Evolutionary conservation across 2,888 invertebrate species (phyloP), one percentile per base, ranked within the genome.

Genomic region (Watsonalla binaria): DNA sequence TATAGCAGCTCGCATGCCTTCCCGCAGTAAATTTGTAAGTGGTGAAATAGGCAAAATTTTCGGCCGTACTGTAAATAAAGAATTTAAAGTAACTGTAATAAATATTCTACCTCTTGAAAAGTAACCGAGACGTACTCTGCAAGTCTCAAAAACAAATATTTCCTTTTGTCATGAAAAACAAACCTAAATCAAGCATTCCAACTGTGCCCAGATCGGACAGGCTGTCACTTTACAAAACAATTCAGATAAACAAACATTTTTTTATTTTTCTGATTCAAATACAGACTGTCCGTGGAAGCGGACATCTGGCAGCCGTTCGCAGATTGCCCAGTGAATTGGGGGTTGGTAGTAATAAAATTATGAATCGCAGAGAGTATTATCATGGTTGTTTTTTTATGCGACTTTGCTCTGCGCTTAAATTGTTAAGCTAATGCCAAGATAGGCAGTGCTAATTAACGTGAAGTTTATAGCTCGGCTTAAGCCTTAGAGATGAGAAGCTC

Each of bases 1-100:
- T 78, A 97, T 96, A 58, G 96, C 96, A 39, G 96, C 96, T 66
- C 97, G 92, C 94, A 97, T 95, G 55, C 96, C 96, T 88, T 96
- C 96, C 46, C 95, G 91, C 59, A 96, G 89, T 78, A 96, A 92
- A 80, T 95, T 94, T 57, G 95, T 96, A 92, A 96, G 93, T 46
- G 96, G 94, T 75, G 94, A 95, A 74, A 96, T 96, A 45, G 96
- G 96, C 85, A 96, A 92, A 71, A 96, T 96, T 92, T 95, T 96
- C 51, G 96, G 96, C 60, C 95, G 95, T 66, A 96, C 96, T 95
- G 92, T 54, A 81, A 82, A 70, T 55, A 63, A 46, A 55, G 56
- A 56, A 52, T 47, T 34, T 24, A 6, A 42, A 42, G 42, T 11
- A 42, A 42, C 9, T 11, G 42, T 42, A 2, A 42, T 11, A 42